phyloP scores from a whole-genome alignment of 1,140 invertebrate genomes.

The Vollenhovia emeryi region DNA sequence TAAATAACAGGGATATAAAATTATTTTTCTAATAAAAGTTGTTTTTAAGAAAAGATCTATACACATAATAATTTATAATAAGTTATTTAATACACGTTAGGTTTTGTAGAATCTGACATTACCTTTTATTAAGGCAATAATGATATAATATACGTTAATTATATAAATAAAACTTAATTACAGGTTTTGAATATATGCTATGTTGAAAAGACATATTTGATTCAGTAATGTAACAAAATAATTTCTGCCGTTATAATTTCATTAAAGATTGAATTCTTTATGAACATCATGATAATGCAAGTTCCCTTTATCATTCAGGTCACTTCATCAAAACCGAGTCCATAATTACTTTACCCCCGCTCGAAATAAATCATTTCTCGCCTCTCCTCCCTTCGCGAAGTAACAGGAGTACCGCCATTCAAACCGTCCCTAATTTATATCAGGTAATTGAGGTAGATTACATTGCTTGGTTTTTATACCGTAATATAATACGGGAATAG shows the following conservation, averaged over 20 bases:
- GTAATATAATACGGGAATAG: background rate
- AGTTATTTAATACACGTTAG: background rate
- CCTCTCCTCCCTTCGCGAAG: constrained; percentile 5
- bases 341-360: constrained; percentile 41
- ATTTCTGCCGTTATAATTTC: background rate
- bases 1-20: too few species aligned
- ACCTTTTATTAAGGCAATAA: background rate
- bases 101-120: background rate
- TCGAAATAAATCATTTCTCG: constrained; percentile 56
- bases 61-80: background rate
- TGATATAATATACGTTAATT: background rate
- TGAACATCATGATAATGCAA: background rate
- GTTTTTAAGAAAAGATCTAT: too few species aligned
- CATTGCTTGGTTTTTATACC: constrained; percentile 27
- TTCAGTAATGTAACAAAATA: background rate
- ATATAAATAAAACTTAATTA: background rate
- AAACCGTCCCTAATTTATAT: constrained; percentile 34
- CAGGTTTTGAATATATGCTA: background rate
- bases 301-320: constrained; percentile 23
- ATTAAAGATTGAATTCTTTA: background rate
- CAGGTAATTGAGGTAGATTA: constrained; percentile 34
- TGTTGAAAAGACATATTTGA: background rate
- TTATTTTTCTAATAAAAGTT: too few species aligned
- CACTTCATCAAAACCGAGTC: constrained; percentile 34
- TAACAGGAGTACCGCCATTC: constrained; percentile 28